Percentiles rank a stretch among this genome's conserved stretches.
These are phyloP conservation scores for Eudasyphora cyanicolor DNA, from an alignment of 2,888 invertebrate genomes.

Conservation along the genomic window DNA sequence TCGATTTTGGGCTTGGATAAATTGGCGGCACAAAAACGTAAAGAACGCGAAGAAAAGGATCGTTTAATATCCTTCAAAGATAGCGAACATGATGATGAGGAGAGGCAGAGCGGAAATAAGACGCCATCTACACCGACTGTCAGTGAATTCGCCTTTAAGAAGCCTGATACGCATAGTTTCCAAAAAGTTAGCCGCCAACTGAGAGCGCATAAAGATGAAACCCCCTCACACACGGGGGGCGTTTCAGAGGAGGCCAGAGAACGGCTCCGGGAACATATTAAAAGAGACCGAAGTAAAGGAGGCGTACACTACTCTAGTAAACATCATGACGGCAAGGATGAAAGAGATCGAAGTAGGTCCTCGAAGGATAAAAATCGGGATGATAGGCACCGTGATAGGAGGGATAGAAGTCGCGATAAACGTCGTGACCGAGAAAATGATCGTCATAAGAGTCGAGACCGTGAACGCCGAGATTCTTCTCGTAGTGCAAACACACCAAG, in stretches of 20 bases:
- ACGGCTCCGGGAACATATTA: constrained; percentile 85
- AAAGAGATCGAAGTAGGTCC: constrained; percentile 70
- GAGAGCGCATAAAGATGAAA: constrained; percentile 90
- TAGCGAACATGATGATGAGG: constrained; percentile 80
- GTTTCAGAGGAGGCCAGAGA: constrained; percentile 86
- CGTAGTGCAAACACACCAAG: constrained; percentile 81
- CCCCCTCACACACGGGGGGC: constrained; percentile 96
- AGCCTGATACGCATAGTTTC: constrained; percentile 75
- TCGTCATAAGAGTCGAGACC: constrained; percentile 67
- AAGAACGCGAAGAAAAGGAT: constrained; percentile 83
- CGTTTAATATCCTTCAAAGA: constrained; percentile 85
- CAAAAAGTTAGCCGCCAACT: constrained; percentile 84
- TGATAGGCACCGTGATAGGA: constrained; percentile 73
- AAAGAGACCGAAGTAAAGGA: constrained; percentile 78
- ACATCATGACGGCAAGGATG: constrained; percentile 67
- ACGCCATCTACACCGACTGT: constrained; percentile 60
- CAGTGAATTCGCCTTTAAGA: constrained; percentile 77
- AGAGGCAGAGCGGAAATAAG: constrained; percentile 62
- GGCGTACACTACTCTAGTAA: constrained; percentile 71
- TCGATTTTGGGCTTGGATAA: constrained; percentile 92
- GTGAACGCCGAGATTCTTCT: constrained; percentile 67
- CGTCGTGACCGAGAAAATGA: constrained; percentile 70
- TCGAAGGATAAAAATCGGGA: constrained; percentile 70
- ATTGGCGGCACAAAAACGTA: constrained; percentile 88
- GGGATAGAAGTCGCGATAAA: constrained; percentile 71